These are phyloP conservation scores for Thecocarcelia acutangulata DNA, from an alignment of 2,888 invertebrate genomes.

Conservation along the genomic window DNA sequence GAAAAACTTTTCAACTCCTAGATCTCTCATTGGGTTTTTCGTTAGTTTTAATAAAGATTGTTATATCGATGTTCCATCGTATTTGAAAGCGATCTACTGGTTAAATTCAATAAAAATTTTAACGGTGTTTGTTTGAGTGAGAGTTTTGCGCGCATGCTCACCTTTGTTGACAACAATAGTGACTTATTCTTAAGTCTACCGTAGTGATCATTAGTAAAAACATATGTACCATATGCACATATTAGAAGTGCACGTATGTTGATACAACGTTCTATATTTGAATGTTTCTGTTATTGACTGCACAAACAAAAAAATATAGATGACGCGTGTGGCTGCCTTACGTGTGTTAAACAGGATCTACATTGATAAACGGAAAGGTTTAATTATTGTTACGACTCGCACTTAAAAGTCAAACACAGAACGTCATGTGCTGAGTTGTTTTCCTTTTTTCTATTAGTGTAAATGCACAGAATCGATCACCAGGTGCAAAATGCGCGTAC, in stretches of 20 bases:
- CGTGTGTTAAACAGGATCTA: slow-evolving; percentile 63
- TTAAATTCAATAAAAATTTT: slow-evolving; percentile 43
- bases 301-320: slow-evolving; percentile 56
- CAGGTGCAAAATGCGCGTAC: slow-evolving; percentile 77
- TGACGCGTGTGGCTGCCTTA: slow-evolving; percentile 70
- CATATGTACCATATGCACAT: slow-evolving; percentile 4
- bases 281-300: slow-evolving; percentile 25
- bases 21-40: too few species aligned
- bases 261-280: slow-evolving; percentile 4
- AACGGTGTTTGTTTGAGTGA: slow-evolving; percentile 61
- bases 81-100: slow-evolving; percentile 28
- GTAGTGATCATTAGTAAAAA: slow-evolving; percentile 22
- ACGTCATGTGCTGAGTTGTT: background rate
- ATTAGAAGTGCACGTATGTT: background rate
- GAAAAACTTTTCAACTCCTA: too few species aligned
- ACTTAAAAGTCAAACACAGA: slow-evolving; percentile 43
- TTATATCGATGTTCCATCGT: too few species aligned
- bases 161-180: slow-evolving; percentile 27
- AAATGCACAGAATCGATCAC: slow-evolving; percentile 75
- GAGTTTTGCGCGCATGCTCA: slow-evolving; percentile 59
- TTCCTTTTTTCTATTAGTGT: background rate
- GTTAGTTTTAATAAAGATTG: too few species aligned
- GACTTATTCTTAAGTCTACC: slow-evolving; percentile 37
- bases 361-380: slow-evolving; percentile 61
- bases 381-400: slow-evolving; percentile 42